Conservation (phyloP, 2,797 vertebrate species). For the Bufotes viridis region DNA sequence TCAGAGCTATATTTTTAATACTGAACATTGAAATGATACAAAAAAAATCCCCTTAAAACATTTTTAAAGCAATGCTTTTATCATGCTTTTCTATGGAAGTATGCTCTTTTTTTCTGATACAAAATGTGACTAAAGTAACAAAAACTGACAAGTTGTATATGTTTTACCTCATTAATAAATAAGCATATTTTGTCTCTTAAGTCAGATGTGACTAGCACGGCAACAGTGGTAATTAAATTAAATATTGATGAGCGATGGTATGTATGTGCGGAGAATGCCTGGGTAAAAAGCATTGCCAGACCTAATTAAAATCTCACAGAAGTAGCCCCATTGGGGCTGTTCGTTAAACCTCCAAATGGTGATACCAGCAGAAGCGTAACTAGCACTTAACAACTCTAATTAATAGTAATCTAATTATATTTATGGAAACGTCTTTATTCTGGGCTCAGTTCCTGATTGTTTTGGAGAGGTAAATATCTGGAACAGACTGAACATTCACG, state of each 20-base stretch:
- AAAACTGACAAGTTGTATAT: slow-evolving; percentile 78
- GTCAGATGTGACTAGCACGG: slow-evolving; percentile 90
- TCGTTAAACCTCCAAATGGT: slow-evolving; percentile 84
- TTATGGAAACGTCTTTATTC: slow-evolving; percentile 76
- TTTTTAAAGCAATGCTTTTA: background rate
- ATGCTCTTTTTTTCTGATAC: slow-evolving; percentile 9
- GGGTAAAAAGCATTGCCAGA: slow-evolving; percentile 92
- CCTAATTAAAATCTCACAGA: slow-evolving; percentile 85
- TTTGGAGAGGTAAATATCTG: slow-evolving; percentile 50
- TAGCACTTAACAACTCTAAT: slow-evolving; percentile 83
- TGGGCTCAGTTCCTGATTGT: slow-evolving; percentile 58
- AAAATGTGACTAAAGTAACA: slow-evolving; percentile 57
- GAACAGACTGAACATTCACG: slow-evolving; percentile 27
- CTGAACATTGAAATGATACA: background rate
- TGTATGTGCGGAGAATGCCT: slow-evolving; percentile 76
- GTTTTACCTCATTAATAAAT: slow-evolving; percentile 93
- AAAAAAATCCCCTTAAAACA: background rate
- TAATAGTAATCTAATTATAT: slow-evolving; percentile 88
- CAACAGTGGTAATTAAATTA: slow-evolving; percentile 92
- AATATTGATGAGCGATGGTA: slow-evolving; percentile 87
- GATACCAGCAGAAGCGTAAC: slow-evolving; percentile 79
- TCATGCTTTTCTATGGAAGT: background rate
- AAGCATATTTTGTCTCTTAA: slow-evolving; percentile 90
- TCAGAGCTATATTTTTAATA: background rate
- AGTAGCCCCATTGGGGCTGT: slow-evolving; percentile 86